Percentiles rank a stretch among this genome's conserved stretches.
These are phyloP conservation scores for Pygoscelis antarcticus DNA, from an alignment of 2,113 vertebrate genomes.

Conservation along the genomic window DNA sequence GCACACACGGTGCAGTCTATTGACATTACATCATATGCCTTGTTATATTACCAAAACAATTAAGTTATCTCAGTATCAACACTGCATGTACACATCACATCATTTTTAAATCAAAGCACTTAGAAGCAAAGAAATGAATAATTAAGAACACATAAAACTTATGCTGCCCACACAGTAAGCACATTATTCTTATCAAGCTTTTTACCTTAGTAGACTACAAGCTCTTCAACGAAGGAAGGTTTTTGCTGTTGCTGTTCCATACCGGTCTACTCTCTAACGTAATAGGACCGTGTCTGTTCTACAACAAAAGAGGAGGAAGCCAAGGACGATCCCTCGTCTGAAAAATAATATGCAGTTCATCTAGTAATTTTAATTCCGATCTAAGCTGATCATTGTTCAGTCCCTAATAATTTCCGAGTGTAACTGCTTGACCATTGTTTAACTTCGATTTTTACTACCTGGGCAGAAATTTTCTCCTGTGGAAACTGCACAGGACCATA, in stretches of 20 bases:
- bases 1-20: constrained; percentile 30
- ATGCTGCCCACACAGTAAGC: constrained; percentile 25
- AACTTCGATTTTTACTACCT: neutral
- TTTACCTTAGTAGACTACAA: neutral
- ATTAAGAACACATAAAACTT: constrained; percentile 50
- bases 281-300: neutral
- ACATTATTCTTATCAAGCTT: constrained; percentile 22
- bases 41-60: constrained; percentile 63
- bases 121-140: constrained; percentile 55
- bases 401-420: neutral
- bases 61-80: constrained; percentile 53
- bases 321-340: neutral
- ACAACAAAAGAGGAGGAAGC: neutral
- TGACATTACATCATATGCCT: constrained; percentile 58
- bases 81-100: constrained; percentile 25
- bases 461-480: neutral
- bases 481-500: neutral
- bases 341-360: neutral
- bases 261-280: neutral
- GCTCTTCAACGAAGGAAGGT: neutral
- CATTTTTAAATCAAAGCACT: constrained; percentile 54
- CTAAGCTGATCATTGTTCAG: neutral
- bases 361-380: neutral
- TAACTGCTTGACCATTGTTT: neutral
- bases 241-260: neutral